Base-by-base conservation (phyloP, 2,888 invertebrate species). In the Tholera decimalis region DNA sequence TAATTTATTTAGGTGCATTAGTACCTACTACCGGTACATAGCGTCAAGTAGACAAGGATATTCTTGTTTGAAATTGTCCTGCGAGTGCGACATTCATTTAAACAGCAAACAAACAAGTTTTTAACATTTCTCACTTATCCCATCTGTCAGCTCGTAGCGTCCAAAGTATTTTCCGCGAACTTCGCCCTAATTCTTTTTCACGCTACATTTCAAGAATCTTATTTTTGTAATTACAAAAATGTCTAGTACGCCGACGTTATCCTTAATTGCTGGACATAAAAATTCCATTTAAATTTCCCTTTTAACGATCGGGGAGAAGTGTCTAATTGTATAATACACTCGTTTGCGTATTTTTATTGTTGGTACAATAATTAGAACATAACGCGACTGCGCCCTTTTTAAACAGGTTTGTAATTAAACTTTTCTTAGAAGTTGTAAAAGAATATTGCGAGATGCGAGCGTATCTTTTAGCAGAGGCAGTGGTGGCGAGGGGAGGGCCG, bases 271-370 rank as follows among this genome's bases (percentile, higher is more conserved):
- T 94, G 94, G 92, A 95, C 95, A 95, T 95, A 95, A 95, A 95
- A 96, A 96, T 95, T 96, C 95, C 95, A 96, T 96, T 95, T 94
- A 95, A 96, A 95, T 96, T 96, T 95, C 94, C 95, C 92, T 95
- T 95, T 95, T 95, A 95, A 95, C 94, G 93, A 95, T 95, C 93
- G 85, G 88, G 93, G 94, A 93, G 92, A 93, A 93, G 94, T 94
- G 94, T 93, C 95, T 95, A 95, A 95, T 95, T 95, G 95, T 94
- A 95, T 95, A 95, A 95, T 95, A 95, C 92, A 95, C 95, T 95
- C 95, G 95, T 95, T 95, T 94, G 92, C 95, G 95, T 95, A 95
- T 95, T 95, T 95, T 95, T 95, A 95, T 95, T 91, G 94, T 93
- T 88, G 89, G 90, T 92, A 93, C 93, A 94, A 95, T 95, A 95